Evolutionary conservation across 92 coral and sea anemone species (phyloP).

Genomic region (Palythoa heliodiscus): DNA sequence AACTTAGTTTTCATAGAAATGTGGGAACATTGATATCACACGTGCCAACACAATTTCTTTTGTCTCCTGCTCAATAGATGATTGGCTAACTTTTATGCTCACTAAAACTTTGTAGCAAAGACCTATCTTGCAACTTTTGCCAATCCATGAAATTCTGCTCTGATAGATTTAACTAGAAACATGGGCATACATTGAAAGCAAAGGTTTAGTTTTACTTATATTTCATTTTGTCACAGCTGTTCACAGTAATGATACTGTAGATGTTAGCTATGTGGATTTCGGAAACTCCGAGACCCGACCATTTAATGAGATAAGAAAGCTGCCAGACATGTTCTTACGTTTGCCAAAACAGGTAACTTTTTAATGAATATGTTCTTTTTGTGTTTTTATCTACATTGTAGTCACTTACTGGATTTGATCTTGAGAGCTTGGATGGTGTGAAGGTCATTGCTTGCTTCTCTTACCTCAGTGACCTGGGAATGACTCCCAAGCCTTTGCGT

Average conservation of each 20-base stretch:
- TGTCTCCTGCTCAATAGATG: no score
- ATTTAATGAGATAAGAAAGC: slow-evolving; percentile 84
- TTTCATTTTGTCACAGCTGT: slow-evolving; percentile 52
- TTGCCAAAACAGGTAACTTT: slow-evolving; percentile 76
- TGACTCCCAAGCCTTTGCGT: no score
- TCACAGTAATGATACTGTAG: slow-evolving; percentile 75
- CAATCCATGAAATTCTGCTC: not conserved
- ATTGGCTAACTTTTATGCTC: no score
- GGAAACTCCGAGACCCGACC: slow-evolving; percentile 89
- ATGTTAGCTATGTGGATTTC: slow-evolving; percentile 88
- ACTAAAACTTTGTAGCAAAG: not conserved
- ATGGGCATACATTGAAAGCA: not conserved
- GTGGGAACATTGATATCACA: no score
- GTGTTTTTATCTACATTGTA: not conserved
- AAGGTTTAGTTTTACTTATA: not conserved
- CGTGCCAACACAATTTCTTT: no score
- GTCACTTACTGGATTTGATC: not conserved
- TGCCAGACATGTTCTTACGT: slow-evolving; percentile 78
- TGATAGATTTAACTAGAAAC: not conserved
- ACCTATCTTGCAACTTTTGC: no score
- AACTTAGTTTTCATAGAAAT: no score
- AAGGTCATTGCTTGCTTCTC: no score
- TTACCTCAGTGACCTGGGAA: no score
- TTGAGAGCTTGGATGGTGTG: no score
- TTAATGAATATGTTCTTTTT: not conserved